Evolutionary conservation across 2,888 invertebrate species (phyloP).

Genomic region (Hypsopygia costalis): DNA sequence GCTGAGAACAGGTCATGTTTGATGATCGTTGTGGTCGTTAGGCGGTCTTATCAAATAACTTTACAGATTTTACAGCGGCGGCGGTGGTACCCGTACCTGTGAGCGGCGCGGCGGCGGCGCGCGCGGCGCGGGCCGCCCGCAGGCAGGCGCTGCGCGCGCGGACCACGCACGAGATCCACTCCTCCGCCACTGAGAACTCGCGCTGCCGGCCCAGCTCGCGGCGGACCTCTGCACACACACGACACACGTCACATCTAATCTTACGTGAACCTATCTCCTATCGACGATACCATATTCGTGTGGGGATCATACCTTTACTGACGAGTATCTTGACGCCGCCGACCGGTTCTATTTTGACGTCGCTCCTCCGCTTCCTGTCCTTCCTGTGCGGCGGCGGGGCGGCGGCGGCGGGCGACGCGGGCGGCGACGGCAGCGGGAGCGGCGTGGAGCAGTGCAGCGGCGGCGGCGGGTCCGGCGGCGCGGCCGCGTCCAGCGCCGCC

Average conservation of each 20-base stretch:
- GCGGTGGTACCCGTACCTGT: too few relatives aligned
- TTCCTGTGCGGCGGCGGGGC: constrained; percentile 14
- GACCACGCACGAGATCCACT: constrained; percentile 34
- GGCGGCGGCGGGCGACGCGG: constrained; percentile 14
- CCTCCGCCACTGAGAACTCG: constrained; percentile 35
- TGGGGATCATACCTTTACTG: constrained; percentile 35
- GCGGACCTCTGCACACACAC: constrained; percentile 24
- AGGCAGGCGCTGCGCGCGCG: constrained; percentile 22
- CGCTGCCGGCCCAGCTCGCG: constrained; percentile 13
- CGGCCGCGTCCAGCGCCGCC: constrained; percentile 47
- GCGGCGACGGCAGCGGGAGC: constrained; percentile 17
- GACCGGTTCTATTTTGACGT: constrained; percentile 23
- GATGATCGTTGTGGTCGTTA: too few relatives aligned
- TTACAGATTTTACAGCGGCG: too few relatives aligned
- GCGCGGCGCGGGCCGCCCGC: constrained; percentile 4
- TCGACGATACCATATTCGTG: too few relatives aligned
- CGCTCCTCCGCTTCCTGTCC: constrained; percentile 38
- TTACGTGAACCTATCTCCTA: constrained; percentile 31
- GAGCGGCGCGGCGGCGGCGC: background rate
- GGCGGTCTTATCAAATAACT: too few relatives aligned
- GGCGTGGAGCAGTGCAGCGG: constrained; percentile 17
- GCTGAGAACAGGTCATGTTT: too few relatives aligned
- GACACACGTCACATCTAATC: constrained; percentile 26
- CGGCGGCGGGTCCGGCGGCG: constrained; percentile 29
- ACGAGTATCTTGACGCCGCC: constrained; percentile 28